These are phyloP conservation scores for Drosophila ogumai DNA, from an alignment of 1,140 invertebrate genomes.

Conservation along the genomic window DNA sequence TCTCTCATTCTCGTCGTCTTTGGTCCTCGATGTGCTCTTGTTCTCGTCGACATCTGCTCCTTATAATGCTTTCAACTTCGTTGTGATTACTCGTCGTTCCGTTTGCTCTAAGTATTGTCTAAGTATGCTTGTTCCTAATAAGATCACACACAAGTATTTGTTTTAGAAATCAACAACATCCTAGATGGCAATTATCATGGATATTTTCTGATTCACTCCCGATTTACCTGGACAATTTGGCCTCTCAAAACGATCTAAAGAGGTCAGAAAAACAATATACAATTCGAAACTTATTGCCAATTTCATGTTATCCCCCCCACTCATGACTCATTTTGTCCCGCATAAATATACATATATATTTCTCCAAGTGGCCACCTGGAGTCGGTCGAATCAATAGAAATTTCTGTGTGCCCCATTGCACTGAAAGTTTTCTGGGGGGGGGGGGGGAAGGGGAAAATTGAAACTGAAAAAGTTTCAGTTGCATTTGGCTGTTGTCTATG, in stretches of 20 bases:
- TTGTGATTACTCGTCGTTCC: neutral
- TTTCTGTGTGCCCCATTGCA: constrained; percentile 9
- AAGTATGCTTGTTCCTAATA: neutral
- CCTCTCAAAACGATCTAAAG: no score
- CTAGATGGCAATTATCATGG: neutral
- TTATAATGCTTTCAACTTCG: neutral
- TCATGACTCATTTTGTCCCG: constrained; percentile 2
- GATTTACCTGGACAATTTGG: neutral
- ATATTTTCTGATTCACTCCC: neutral
- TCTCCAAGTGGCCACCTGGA: constrained; percentile 40
- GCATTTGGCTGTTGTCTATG: constrained; percentile 27
- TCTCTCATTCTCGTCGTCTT: neutral
- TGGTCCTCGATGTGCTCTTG: neutral
- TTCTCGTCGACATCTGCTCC: no score
- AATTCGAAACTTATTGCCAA: neutral
- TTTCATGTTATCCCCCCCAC: neutral
- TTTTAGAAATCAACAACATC: neutral
- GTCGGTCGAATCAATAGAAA: constrained; percentile 44
- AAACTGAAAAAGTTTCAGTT: constrained; percentile 37
- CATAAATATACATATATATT: neutral
- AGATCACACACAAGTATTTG: neutral
- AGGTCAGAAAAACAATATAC: no score
- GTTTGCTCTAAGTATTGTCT: neutral
- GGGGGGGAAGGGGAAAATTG: neutral
- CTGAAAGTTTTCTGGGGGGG: constrained; percentile 3